Evolutionary conservation across 2,888 invertebrate species (phyloP).

Genomic region (Eupithecia vulgata): DNA sequence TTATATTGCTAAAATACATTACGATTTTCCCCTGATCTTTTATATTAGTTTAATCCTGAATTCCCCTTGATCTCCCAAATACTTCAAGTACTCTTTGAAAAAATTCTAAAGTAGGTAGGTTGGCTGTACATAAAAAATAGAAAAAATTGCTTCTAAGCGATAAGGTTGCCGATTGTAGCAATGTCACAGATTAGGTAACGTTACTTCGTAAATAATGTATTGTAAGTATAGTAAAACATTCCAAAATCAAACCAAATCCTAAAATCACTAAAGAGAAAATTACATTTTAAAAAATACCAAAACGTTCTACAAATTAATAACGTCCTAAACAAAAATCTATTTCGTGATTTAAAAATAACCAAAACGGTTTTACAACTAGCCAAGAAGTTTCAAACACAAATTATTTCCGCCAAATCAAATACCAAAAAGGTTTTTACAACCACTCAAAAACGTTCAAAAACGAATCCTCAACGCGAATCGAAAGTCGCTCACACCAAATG

Average conservation of each 20-base stretch:
- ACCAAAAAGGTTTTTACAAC: slow-evolving; percentile 9
- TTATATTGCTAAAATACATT: not conserved
- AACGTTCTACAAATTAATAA: not conserved
- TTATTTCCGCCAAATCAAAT: not conserved
- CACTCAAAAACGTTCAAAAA: slow-evolving; percentile 14
- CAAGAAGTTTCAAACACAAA: not conserved
- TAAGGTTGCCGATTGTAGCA: too few species aligned
- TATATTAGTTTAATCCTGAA: not conserved
- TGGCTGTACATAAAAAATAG: too few species aligned
- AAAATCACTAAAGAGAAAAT: not conserved
- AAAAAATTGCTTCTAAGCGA: too few species aligned
- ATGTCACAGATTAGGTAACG: too few species aligned
- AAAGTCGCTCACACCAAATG: slow-evolving; percentile 12
- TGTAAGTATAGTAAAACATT: not conserved
- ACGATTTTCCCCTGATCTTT: not conserved
- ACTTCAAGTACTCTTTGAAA: too few species aligned
- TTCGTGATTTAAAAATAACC: not conserved
- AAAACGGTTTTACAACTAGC: not conserved
- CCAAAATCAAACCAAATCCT: not conserved
- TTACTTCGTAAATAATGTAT: too few species aligned
- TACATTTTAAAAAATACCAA: not conserved
- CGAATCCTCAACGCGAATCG: slow-evolving; percentile 11
- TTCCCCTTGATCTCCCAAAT: not conserved
- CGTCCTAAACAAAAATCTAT: not conserved
- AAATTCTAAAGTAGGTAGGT: too few species aligned